Conservation (phyloP, 92 coral and sea anemone genomes). For the Porites cylindrica region DNA sequence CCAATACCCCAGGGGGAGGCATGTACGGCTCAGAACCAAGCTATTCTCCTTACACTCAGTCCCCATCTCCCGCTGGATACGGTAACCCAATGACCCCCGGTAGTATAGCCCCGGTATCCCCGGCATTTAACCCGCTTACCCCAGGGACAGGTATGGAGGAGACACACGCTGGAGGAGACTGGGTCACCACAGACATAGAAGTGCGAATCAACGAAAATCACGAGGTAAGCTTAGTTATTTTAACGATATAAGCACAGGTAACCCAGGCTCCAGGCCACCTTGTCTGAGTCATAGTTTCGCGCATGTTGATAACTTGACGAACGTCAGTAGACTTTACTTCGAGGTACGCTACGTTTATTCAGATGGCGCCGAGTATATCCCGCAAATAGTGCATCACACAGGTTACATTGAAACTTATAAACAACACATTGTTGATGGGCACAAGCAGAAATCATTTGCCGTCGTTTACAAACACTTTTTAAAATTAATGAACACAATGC, state of each 20-base stretch:
- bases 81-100: slow-evolving; percentile 99
- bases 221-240: slow-evolving; percentile 73
- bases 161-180: slow-evolving; percentile 76
- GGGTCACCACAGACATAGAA: slow-evolving; percentile 97
- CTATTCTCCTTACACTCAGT: slow-evolving; percentile 96
- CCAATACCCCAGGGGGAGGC: slow-evolving; percentile 97
- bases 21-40: slow-evolving; percentile 99
- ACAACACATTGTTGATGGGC: too few relatives aligned
- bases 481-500: too few relatives aligned
- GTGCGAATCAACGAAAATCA: slow-evolving; percentile 91
- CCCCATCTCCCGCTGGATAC: slow-evolving; percentile 98
- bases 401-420: too few relatives aligned
- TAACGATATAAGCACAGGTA: neutral
- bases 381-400: too few relatives aligned
- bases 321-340: too few relatives aligned
- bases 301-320: too few relatives aligned
- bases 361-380: too few relatives aligned
- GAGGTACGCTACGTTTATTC: too few relatives aligned
- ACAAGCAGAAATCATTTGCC: too few relatives aligned
- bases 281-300: neutral
- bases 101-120: slow-evolving; percentile 95
- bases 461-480: too few relatives aligned
- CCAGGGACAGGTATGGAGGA: slow-evolving; percentile 96
- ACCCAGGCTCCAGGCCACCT: neutral
- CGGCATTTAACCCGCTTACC: slow-evolving; percentile 95